Evolutionary conservation across 2,797 vertebrate genomes (phyloP), one percentile per base, ranked within the genome.

Genomic region (Chaenodraco wilsoni): DNA sequence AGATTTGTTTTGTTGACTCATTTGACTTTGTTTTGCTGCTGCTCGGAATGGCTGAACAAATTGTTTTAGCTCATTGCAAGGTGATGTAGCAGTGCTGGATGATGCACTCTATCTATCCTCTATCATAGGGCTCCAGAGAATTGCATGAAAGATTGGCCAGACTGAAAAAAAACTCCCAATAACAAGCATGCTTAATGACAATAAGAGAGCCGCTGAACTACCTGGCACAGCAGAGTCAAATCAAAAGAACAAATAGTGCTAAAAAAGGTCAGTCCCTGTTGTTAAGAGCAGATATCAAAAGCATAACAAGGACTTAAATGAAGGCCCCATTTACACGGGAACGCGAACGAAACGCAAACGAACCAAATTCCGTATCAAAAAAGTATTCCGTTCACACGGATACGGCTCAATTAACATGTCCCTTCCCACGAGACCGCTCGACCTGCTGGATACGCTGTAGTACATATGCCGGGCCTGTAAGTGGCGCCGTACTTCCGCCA

Each of bases 11-110:
- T 86, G 86, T 87, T 86, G 75, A 86, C 84, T 88, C 76, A 64
- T 85, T 87, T 90, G 85, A 89, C 84, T 89, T 91, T 89, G 79
- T 81, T 85, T 76, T 65, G 61, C 71, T 15, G 0, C 67, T 45
- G 69, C 76, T 76, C 54, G 8, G 65, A 74, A 59, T 48, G 60
- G 65, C 71, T n/a, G 65, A 83, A 80, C 76, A 83, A 84, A 84
- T 81, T 54, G 70, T 67, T 65, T 31, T 76, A 69, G 62, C 79
- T 81, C 83, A 84, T 68, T 77, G 72, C 33, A 65, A 77, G 75
- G 74, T 64, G 77, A 81, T 74, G 79, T 59, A 69, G 69, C 23
- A 8, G 45, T 12, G 65, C 52, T 50, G 31, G 65, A 78, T 71
- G 66, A 78, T 45, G 59, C 3, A 13, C 44, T 69, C 55, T 9